phyloP scores from a whole-genome alignment of 2,113 vertebrate species.

The Arvicanthis niloticus region DNA sequence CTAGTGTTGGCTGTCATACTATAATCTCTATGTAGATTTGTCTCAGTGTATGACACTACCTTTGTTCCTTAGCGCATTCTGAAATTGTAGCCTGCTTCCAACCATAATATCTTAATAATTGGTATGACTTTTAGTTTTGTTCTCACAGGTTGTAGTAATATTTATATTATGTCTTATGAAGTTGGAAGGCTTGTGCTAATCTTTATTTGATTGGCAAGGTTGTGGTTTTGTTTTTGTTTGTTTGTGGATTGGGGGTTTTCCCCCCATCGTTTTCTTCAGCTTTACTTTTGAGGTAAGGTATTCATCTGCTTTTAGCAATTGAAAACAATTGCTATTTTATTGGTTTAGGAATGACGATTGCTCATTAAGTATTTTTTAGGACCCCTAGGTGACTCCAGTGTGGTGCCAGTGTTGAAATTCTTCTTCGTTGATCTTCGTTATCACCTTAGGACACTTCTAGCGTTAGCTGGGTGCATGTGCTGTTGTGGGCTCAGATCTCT shows the following conservation, averaged over 20 bases:
- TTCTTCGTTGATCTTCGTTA: not conserved
- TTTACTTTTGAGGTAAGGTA: slow-evolving; percentile 11
- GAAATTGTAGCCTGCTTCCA: not conserved
- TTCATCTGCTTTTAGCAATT: slow-evolving; percentile 31
- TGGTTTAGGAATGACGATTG: not conserved
- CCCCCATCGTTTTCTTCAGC: slow-evolving; percentile 21
- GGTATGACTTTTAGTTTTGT: not conserved
- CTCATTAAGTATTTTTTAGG: not conserved
- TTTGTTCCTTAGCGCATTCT: not conserved
- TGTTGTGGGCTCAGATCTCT: slow-evolving; percentile 27
- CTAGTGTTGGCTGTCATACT: not conserved
- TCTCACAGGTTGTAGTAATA: not conserved
- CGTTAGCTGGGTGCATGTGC: not conserved
- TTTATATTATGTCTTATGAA: not conserved
- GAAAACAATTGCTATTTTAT: slow-evolving; percentile 27
- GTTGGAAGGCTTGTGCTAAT: not conserved
- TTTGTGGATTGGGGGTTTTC: not conserved
- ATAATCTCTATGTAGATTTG: not conserved
- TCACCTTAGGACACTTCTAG: not conserved
- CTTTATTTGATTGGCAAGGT: not conserved
- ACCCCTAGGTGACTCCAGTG: not conserved
- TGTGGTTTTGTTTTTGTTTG: not conserved
- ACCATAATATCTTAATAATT: not conserved
- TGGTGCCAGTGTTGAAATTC: slow-evolving; percentile 38
- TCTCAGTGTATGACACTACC: not conserved